Percentiles rank a stretch among this genome's conserved stretches.
Evolutionary conservation across 1,140 invertebrate genomes (phyloP).

Genomic region (Portunus trituberculatus): DNA sequence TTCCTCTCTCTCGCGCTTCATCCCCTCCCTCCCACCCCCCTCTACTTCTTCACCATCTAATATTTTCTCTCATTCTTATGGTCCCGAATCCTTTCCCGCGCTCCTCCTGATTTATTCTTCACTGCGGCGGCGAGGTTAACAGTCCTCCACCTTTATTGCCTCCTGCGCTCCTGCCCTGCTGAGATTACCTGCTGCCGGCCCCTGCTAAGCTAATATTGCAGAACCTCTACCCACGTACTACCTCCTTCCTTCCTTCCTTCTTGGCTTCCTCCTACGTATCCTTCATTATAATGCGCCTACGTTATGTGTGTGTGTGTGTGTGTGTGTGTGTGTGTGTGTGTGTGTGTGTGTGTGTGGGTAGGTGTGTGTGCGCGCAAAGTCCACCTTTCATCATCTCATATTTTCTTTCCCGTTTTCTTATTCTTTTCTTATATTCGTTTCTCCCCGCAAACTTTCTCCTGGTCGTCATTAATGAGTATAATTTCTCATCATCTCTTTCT

Average conservation of each 20-base stretch:
- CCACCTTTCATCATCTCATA: background rate
- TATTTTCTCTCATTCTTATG: background rate
- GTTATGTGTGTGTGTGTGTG: too few relatives aligned
- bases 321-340: too few relatives aligned
- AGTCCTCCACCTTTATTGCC: background rate
- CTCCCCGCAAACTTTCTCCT: background rate
- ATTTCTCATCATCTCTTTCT: background rate
- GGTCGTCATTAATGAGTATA: background rate
- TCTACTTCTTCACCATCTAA: background rate
- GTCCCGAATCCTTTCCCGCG: background rate
- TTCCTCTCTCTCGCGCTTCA: background rate
- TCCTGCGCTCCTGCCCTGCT: too few relatives aligned
- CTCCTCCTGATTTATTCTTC: background rate
- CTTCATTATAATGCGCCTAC: too few relatives aligned
- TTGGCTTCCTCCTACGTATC: background rate
- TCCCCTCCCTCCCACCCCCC: background rate
- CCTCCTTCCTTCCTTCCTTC: background rate
- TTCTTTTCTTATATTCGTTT: background rate
- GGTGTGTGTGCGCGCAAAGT: background rate
- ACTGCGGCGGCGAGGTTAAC: slow-evolving; percentile 1
- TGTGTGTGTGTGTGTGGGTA: too few relatives aligned
- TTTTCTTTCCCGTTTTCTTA: background rate
- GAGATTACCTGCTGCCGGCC: background rate
- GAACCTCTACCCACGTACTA: too few relatives aligned
- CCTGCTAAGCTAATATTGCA: too few relatives aligned